Percentiles rank a stretch among this genome's conserved stretches.
Evolutionary conservation across 2,113 vertebrate genomes (phyloP).

Genomic region (Syngnathoides biaculeatus): DNA sequence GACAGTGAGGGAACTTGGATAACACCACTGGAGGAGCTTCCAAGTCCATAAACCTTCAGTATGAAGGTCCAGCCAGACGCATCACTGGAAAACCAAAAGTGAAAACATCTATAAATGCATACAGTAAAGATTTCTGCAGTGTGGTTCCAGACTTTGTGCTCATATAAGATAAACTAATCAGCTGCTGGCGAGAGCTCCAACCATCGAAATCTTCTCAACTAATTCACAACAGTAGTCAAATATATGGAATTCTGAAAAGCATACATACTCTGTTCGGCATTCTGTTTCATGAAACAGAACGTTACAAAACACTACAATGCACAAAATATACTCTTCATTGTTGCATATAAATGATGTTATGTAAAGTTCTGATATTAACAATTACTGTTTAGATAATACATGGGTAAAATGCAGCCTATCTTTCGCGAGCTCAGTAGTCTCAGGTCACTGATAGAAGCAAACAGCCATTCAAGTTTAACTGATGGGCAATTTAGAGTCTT

Average conservation of each 20-base stretch:
- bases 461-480: too few relatives aligned
- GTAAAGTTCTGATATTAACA: too few relatives aligned
- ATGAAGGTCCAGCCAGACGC: background rate
- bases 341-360: background rate
- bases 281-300: background rate
- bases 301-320: background rate
- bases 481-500: too few relatives aligned
- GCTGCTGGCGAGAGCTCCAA: background rate
- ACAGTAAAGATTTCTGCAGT: background rate
- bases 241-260: background rate
- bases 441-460: too few relatives aligned
- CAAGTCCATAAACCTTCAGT: background rate
- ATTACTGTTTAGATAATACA: too few relatives aligned
- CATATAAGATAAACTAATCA: conserved; percentile 9
- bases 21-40: background rate
- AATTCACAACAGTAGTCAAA: background rate
- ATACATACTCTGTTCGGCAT: background rate
- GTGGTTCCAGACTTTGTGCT: background rate
- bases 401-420: too few relatives aligned
- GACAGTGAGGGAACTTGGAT: background rate
- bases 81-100: conserved; percentile 5
- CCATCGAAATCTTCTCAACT: background rate
- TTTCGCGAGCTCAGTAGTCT: too few relatives aligned
- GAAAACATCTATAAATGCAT: conserved; percentile 1
- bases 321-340: background rate